phyloP scores from a whole-genome alignment of 2,797 vertebrate genomes.

The Glossophaga mutica region DNA sequence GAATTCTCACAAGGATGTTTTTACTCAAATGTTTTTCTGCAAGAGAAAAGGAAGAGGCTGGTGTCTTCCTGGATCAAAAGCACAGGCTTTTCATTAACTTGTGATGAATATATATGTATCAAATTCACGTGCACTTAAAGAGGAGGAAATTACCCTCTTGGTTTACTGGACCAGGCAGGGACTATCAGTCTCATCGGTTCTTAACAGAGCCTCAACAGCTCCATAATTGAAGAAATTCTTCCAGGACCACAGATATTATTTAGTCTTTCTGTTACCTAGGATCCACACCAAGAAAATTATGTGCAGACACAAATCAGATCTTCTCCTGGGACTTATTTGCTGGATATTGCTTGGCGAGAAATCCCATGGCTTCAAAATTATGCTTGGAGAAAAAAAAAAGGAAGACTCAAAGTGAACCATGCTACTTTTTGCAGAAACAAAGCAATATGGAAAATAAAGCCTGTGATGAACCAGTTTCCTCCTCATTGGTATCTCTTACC shows the following conservation, averaged over 20 bases:
- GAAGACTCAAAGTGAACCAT: not conserved
- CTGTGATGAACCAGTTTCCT: slow-evolving; percentile 24
- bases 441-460: slow-evolving; percentile 50
- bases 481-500: slow-evolving; percentile 31
- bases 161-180: slow-evolving; percentile 36
- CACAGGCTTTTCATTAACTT: slow-evolving; percentile 61
- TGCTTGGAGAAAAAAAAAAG: slow-evolving; percentile 15
- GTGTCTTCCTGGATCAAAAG: slow-evolving; percentile 37
- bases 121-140: slow-evolving; percentile 50
- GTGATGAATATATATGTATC: slow-evolving; percentile 49
- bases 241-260: not conserved
- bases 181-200: not conserved
- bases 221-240: slow-evolving; percentile 57
- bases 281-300: slow-evolving; percentile 50
- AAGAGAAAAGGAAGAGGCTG: slow-evolving; percentile 51
- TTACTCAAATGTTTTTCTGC: slow-evolving; percentile 48
- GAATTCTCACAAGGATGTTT: slow-evolving; percentile 59
- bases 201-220: slow-evolving; percentile 50
- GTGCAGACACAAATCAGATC: slow-evolving; percentile 36
- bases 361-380: slow-evolving; percentile 49
- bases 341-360: slow-evolving; percentile 37
- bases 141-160: slow-evolving; percentile 55
- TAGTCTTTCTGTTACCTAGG: slow-evolving; percentile 55
- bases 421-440: slow-evolving; percentile 53
- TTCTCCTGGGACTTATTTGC: slow-evolving; percentile 20